Percentiles rank a stretch among this genome's conserved stretches.
Evolutionary conservation across 1,140 invertebrate species (phyloP).

Genomic region (Anagrus nilaparvatae): DNA sequence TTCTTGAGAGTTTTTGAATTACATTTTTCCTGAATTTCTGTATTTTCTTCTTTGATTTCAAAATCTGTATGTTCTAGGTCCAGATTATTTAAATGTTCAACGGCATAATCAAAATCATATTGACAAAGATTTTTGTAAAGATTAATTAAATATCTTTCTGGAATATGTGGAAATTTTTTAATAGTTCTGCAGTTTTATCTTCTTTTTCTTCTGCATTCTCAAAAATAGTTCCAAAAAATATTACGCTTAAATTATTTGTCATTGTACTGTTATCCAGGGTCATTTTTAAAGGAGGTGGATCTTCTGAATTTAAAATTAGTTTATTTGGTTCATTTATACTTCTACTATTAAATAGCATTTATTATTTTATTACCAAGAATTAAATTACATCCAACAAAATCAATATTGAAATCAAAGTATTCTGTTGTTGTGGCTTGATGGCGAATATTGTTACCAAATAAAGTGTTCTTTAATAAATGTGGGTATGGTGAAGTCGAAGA

Average conservation of each 20-base stretch:
- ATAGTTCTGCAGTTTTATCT: constrained; percentile 38
- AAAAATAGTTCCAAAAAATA: constrained; percentile 14
- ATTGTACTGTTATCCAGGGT: constrained; percentile 56
- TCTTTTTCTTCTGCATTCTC: constrained; percentile 4
- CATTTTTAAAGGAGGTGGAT: constrained; percentile 26
- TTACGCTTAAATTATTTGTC: constrained; percentile 39
- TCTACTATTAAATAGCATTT: constrained; percentile 16
- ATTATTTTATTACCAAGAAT: constrained; percentile 20
- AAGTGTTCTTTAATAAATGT: not conserved
- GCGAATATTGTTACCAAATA: no score
- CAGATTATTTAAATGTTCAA: constrained; percentile 48
- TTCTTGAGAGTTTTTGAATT: no score
- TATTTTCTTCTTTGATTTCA: no score
- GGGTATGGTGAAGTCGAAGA: constrained; percentile 4
- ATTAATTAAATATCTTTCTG: constrained; percentile 48
- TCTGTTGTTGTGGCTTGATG: constrained; percentile 17
- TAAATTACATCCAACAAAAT: constrained; percentile 16
- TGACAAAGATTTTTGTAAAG: constrained; percentile 60
- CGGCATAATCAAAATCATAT: constrained; percentile 62
- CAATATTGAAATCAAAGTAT: constrained; percentile 26
- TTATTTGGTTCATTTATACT: constrained; percentile 21
- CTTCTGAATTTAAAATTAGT: constrained; percentile 6
- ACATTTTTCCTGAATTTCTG: no score
- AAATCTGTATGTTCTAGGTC: not conserved
- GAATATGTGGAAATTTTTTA: constrained; percentile 58